These are phyloP conservation scores for Guaruba guarouba DNA, from an alignment of 2,113 vertebrate genomes.

Conservation along the genomic window DNA sequence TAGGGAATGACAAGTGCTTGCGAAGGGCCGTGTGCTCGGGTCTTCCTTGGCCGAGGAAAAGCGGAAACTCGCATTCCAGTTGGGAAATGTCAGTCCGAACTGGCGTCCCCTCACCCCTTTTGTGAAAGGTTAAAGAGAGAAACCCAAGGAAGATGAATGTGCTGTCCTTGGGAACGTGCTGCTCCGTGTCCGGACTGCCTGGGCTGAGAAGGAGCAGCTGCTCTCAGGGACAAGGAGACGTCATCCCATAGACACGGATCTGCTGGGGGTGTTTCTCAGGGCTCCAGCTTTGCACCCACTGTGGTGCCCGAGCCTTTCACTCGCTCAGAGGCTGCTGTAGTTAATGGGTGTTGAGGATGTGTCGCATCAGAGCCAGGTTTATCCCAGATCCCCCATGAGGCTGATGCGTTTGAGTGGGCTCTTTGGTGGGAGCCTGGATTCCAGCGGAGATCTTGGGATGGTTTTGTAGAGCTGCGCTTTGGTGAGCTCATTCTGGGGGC, in stretches of 20 bases:
- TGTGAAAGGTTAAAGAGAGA: background rate
- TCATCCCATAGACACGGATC: rapidly evolving
- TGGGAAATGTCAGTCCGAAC: background rate
- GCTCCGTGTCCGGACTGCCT: background rate
- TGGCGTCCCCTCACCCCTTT: background rate
- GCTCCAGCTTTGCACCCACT: background rate
- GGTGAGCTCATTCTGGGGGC: background rate
- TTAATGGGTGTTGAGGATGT: background rate
- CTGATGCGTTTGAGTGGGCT: background rate
- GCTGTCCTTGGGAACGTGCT: background rate
- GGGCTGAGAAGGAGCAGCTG: background rate
- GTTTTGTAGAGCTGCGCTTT: background rate
- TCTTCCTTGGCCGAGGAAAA: background rate
- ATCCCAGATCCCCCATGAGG: rapidly evolving
- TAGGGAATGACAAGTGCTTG: background rate
- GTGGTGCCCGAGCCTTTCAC: rapidly evolving
- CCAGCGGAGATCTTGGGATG: background rate
- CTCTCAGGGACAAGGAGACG: rapidly evolving
- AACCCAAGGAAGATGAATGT: background rate
- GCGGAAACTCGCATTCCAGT: background rate
- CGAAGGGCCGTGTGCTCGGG: rapidly evolving
- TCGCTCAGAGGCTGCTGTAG: background rate
- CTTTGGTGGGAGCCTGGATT: background rate
- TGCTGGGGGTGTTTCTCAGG: rapidly evolving
- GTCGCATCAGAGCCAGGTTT: background rate